Percentiles rank a stretch among this genome's conserved stretches.
Evolutionary conservation across 2,888 invertebrate genomes (phyloP).

Genomic region (Meta bourneti): DNA sequence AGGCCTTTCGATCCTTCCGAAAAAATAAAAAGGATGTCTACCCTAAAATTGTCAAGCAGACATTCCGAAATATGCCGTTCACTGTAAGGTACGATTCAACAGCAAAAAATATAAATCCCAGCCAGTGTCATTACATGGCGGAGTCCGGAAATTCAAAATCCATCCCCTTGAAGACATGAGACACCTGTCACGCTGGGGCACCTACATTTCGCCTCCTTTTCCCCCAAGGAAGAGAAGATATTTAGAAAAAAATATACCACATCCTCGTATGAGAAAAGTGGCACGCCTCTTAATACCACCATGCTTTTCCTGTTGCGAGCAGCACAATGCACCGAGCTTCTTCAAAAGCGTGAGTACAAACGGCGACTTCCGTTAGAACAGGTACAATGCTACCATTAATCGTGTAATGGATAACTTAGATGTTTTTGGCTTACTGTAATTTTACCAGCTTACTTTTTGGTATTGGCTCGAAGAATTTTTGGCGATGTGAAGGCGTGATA

Average conservation of each 20-base stretch:
- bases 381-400: background rate
- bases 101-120: background rate
- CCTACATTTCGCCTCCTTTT: background rate
- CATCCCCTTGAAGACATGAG: background rate
- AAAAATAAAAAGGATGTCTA: no score
- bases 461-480: no score
- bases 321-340: background rate
- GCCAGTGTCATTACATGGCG: no score
- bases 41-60: no score
- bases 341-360: no score
- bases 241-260: background rate
- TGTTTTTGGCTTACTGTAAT: no score
- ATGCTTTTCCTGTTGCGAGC: background rate
- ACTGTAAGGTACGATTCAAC: no score
- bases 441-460: no score
- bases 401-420: background rate
- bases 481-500: no score
- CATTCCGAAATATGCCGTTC: no score
- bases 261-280: background rate
- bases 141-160: background rate
- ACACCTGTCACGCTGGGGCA: background rate
- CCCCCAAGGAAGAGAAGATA: background rate
- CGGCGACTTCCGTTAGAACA: background rate
- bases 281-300: background rate
- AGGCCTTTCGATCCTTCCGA: no score